Evolutionary conservation across 2,888 invertebrate species (phyloP), one percentile per base, ranked within the genome.

Genomic region (Thymelicus sylvestris): DNA sequence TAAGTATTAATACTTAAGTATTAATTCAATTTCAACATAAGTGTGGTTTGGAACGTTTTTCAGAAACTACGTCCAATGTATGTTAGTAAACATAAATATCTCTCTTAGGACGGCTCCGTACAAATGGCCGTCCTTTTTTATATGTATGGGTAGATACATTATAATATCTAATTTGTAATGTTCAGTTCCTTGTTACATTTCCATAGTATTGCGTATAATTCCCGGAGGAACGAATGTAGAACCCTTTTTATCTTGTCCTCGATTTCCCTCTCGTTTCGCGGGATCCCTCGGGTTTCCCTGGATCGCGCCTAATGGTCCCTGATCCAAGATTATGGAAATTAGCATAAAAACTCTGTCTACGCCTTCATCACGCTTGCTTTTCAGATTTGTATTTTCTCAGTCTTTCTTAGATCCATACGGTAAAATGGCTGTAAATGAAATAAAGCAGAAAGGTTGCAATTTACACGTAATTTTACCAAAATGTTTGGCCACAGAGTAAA

Each of bases 161-260:
- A 52, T 6, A 13, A n/a, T 48, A 48, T 52, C 19, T 52, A 52
- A 52, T 55, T 55, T 55, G 8, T 55, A 39, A 52, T 65, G 52
- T 50, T 65, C 52, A 39, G 39, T 65, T 65, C 41, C 65, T 41
- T 38, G 7, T 55, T 31, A 65, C 52, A 65, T 65, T 52, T 65
- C 59, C 44, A 31, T 47, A 66, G 31, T 38, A 59, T n/a, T 38
- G 13, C 57, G 19, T 57, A 66, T 24, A 60, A 61, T n/a, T 67
- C 67, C 67, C 60, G 13, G 6, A 60, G 38, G 66, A 19, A 60
- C 38, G 15, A 41, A 44, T 57, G 44, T 59, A 59, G 24, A 67
- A 67, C 67, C 67, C 67, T 67, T 67, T 60, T 67, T 67, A 67
- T 67, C 50, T 60, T 39, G 67, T 67, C 67, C 50, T 67, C 67